Conservation (phyloP, 2,888 invertebrate species). For the Hyposoter didymator region DNA sequence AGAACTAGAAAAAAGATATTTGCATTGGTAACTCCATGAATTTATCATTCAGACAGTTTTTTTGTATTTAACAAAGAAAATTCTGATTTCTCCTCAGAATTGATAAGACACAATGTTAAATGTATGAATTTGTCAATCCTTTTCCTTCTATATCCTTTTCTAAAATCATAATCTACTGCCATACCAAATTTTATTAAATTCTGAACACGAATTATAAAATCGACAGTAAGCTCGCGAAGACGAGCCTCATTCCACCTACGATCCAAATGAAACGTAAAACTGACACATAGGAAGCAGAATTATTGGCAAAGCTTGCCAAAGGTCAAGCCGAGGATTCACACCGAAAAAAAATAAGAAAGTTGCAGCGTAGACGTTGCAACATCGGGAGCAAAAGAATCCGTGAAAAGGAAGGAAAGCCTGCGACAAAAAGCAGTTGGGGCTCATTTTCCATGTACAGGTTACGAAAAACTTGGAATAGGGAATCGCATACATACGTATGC, state of each 20-base stretch:
- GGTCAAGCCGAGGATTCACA: not conserved
- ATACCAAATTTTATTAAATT: too few species aligned
- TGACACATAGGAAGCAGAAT: not conserved
- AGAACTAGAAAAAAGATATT: too few species aligned
- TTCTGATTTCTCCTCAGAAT: too few species aligned
- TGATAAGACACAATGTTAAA: too few species aligned
- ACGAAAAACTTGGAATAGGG: conserved; percentile 4
- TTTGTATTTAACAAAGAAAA: too few species aligned
- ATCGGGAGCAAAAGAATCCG: conserved; percentile 21
- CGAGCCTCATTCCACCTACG: not conserved
- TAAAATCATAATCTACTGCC: too few species aligned
- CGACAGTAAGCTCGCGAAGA: too few species aligned
- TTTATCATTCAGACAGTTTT: too few species aligned
- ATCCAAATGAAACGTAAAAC: not conserved
- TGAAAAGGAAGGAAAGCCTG: not conserved
- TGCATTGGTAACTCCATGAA: too few species aligned
- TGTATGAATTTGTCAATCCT: too few species aligned
- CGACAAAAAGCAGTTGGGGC: conserved; percentile 14
- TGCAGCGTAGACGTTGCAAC: conserved; percentile 1
- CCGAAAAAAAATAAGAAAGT: conserved; percentile 35
- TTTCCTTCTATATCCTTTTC: too few species aligned
- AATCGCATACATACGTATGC: not conserved
- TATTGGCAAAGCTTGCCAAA: not conserved
- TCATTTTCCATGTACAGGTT: conserved; percentile 5
- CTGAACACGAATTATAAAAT: too few species aligned